phyloP scores from a whole-genome alignment of 2,113 vertebrate species.

The Gymnocephalus cernua region DNA sequence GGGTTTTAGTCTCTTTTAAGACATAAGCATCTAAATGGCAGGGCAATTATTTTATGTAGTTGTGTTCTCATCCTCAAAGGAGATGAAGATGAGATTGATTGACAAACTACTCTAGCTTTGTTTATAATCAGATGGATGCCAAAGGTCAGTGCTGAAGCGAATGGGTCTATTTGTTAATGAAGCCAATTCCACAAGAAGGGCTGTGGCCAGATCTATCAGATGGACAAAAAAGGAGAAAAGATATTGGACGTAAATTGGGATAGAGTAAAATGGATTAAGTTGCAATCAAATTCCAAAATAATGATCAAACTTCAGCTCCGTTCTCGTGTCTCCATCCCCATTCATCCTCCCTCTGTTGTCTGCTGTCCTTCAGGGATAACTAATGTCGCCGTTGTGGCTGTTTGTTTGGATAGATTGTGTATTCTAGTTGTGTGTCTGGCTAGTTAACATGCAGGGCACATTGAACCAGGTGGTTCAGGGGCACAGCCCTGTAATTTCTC shows the following conservation, averaged over 20 bases:
- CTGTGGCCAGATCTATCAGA: slow-evolving; percentile 29
- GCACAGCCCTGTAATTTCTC: slow-evolving; percentile 59
- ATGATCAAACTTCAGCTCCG: slow-evolving; percentile 18
- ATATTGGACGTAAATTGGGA: not conserved
- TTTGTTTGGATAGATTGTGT: slow-evolving; percentile 63
- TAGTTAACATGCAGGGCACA: slow-evolving; percentile 71
- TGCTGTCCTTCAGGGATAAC: slow-evolving; percentile 36
- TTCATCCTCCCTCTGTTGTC: not conserved
- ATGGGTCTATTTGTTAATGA: slow-evolving; percentile 44
- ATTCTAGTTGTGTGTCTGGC: slow-evolving; percentile 58
- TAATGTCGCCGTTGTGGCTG: slow-evolving; percentile 17
- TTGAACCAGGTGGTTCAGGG: slow-evolving; percentile 64
- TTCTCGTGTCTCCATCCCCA: slow-evolving; percentile 21
- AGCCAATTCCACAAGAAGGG: slow-evolving; percentile 28
- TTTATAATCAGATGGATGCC: slow-evolving; percentile 17
- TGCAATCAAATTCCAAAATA: slow-evolving; percentile 30
- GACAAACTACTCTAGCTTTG: slow-evolving; percentile 9
- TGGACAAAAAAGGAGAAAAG: not conserved
- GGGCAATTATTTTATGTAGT: not conserved
- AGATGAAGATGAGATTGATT: slow-evolving; percentile 27
- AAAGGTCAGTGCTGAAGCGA: slow-evolving; percentile 45
- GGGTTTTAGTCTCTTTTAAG: not conserved
- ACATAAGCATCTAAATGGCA: slow-evolving; percentile 5
- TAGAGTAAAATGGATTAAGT: slow-evolving; percentile 10
- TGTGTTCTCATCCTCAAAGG: slow-evolving; percentile 3